phyloP scores from a whole-genome alignment of 2,113 vertebrate genomes.

The Hymenochirus boettgeri region DNA sequence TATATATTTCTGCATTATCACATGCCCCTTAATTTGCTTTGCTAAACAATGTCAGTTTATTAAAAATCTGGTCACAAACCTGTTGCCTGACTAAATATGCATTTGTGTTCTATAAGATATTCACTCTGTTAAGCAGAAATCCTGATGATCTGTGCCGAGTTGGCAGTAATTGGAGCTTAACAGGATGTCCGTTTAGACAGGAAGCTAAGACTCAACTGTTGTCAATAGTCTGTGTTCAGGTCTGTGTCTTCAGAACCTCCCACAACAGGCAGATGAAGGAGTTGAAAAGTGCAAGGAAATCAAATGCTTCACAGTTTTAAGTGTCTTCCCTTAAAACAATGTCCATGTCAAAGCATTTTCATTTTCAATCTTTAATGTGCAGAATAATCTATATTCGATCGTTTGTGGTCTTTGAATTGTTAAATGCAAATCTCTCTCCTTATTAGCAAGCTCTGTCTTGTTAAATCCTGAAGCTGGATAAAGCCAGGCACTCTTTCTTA shows the following conservation, averaged over 20 bases:
- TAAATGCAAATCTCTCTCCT: no score
- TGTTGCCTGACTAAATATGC: slow-evolving; percentile 1
- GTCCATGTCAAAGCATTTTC: slow-evolving; percentile 4
- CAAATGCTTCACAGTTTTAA: slow-evolving; percentile 22
- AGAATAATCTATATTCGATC: no score
- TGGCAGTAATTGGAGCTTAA: slow-evolving; percentile 42
- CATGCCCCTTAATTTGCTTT: no score
- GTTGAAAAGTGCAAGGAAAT: slow-evolving; percentile 22
- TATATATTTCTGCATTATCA: no score
- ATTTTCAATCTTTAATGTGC: no score
- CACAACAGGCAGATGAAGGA: slow-evolving; percentile 35
- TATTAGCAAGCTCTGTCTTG: no score
- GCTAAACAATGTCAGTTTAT: background rate
- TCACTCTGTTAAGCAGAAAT: slow-evolving; percentile 17
- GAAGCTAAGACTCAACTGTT: slow-evolving; percentile 40
- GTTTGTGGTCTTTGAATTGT: no score
- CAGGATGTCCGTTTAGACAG: slow-evolving; percentile 42
- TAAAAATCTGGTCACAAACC: background rate
- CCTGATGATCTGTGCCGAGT: slow-evolving; percentile 38
- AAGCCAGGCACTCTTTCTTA: no score
- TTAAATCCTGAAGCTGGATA: no score
- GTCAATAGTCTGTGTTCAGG: slow-evolving; percentile 41
- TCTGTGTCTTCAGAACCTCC: slow-evolving; percentile 40
- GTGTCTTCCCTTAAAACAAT: slow-evolving; percentile 11
- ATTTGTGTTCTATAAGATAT: slow-evolving; percentile 5